phyloP scores from a whole-genome alignment of 2,113 vertebrate species.

The Lycaon pictus region DNA sequence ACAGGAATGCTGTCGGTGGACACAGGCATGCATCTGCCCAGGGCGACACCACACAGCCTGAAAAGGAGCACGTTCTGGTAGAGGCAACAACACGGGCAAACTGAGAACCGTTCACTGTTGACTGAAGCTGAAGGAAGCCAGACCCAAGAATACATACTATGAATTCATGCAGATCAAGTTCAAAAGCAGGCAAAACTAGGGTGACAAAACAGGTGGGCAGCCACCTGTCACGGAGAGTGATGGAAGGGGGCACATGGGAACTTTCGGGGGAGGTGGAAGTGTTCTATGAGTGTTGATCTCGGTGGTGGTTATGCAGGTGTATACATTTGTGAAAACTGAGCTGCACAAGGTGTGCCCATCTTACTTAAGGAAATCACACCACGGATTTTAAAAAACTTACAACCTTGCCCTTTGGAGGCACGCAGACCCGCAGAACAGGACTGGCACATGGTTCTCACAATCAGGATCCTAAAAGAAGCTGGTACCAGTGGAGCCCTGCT shows the following conservation, averaged over 20 bases:
- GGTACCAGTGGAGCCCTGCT: accelerated
- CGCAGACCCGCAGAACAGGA: background rate
- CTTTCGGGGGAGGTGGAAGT: background rate
- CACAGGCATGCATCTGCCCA: accelerated
- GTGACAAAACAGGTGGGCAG: no score
- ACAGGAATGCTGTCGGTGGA: background rate
- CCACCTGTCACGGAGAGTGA: accelerated
- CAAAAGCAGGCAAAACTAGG: background rate
- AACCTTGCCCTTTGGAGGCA: background rate
- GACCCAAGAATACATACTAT: background rate
- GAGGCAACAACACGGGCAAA: accelerated
- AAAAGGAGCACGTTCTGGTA: background rate
- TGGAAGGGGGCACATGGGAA: accelerated
- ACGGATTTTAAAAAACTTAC: accelerated
- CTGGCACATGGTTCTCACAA: background rate
- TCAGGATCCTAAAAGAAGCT: background rate
- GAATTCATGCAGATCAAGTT: background rate
- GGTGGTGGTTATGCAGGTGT: background rate
- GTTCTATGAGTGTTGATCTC: background rate
- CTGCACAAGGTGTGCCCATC: background rate
- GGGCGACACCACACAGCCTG: background rate
- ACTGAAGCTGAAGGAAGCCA: background rate
- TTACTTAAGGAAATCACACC: background rate
- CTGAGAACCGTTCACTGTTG: background rate
- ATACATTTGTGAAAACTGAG: background rate